Percentiles rank a stretch among this genome's conserved stretches.
Evolutionary conservation across 2,888 invertebrate species (phyloP).

Genomic region (Punctoribates punctum): DNA sequence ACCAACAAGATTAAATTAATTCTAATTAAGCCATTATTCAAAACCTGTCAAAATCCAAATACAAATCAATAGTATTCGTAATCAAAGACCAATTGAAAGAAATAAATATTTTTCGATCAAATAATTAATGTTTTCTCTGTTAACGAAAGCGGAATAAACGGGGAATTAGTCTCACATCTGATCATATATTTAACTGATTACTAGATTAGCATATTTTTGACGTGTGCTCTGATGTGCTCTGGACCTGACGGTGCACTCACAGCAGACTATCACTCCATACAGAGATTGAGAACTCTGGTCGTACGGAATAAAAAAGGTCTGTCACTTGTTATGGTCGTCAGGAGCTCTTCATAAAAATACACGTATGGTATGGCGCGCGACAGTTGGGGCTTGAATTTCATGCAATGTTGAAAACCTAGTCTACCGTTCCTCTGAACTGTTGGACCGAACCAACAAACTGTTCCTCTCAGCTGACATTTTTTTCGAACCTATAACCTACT

Average conservation of each 20-base stretch:
- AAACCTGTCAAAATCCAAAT: too few relatives aligned
- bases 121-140: too few relatives aligned
- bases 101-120: too few relatives aligned
- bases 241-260: too few relatives aligned
- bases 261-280: neutral
- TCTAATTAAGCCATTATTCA: too few relatives aligned
- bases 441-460: neutral
- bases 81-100: neutral
- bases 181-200: too few relatives aligned
- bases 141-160: neutral
- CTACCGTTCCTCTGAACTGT: too few relatives aligned
- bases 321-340: neutral
- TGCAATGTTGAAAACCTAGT: constrained; percentile 6
- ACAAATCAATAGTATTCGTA: too few relatives aligned
- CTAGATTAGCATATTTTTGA: neutral
- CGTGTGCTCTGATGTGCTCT: too few relatives aligned
- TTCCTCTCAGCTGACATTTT: neutral
- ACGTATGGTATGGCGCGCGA: neutral
- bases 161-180: neutral
- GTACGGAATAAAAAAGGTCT: neutral
- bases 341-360: too few relatives aligned
- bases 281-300: neutral
- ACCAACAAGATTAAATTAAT: too few relatives aligned
- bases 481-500: neutral
- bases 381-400: neutral